These are phyloP conservation scores for Fregetta grallaria DNA, from an alignment of 2,113 vertebrate species.

Conservation along the genomic window DNA sequence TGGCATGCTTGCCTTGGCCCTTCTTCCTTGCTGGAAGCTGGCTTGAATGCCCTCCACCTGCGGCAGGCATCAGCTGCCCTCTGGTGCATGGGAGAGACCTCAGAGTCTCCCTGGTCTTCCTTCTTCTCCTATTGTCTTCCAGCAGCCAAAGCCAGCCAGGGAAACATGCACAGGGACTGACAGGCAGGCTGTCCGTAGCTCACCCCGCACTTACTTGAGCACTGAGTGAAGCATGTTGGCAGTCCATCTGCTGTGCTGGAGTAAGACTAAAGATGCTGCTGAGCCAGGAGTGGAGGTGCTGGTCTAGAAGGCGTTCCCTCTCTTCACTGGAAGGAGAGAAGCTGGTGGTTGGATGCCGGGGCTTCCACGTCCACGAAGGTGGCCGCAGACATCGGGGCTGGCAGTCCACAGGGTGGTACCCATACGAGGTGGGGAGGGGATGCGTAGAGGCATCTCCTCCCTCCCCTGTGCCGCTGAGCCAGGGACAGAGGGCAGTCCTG, in stretches of 20 bases:
- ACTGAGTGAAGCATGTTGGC: rapidly evolving
- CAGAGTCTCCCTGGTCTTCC: not conserved
- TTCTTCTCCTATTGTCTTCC: not conserved
- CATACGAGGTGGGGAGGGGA: not conserved
- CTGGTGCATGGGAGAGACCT: not conserved
- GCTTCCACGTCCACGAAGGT: not conserved
- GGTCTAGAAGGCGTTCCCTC: not conserved
- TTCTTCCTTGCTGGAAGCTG: not conserved
- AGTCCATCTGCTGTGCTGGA: not conserved
- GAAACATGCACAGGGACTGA: too few species aligned
- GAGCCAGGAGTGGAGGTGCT: not conserved
- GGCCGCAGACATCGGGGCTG: not conserved
- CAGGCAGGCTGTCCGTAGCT: not conserved
- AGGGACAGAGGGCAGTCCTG: not conserved
- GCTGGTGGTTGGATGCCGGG: not conserved
- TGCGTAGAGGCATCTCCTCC: not conserved
- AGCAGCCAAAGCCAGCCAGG: not conserved
- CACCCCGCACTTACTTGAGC: not conserved
- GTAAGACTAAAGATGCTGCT: not conserved
- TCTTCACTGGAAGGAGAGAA: not conserved
- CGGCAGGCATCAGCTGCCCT: too few species aligned
- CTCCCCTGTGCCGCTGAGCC: not conserved
- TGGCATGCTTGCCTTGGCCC: not conserved
- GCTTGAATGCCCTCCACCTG: not conserved
- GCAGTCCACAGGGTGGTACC: too few species aligned